Base-by-base conservation (phyloP, 1,140 invertebrate species). In the Laodelphax striatellus region DNA sequence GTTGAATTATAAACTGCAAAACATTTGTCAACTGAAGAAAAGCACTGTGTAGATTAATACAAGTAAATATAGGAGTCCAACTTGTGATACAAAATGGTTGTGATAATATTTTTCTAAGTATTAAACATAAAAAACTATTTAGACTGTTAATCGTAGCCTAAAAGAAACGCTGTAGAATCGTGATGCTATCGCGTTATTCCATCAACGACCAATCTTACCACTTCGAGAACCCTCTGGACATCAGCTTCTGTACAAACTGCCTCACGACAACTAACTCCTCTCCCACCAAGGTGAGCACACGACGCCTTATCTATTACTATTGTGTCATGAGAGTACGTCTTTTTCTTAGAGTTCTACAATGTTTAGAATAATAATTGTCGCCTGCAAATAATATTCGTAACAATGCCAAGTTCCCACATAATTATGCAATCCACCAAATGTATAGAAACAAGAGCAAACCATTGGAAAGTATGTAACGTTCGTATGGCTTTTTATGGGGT, bases 101-200 rank as follows among this genome's bases (percentile, higher is more conserved):
- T 60, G 59, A 60, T 50, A 50, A 50, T 60, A 60, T 60, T 60
- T 60, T 44, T 55, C 52, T 60, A 60, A 60, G 52, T 60, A 55
- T 50, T 19, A 50, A 50, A 38, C 34, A 38, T 38, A 50, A 50
- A 50, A 50, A 50, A 50, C 46, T 19, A 50, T 19, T 50, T 22
- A 22, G 21, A 50, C 46, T 50, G 21, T 50, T 50, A 19, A 50
- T 38, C 34, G 34, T 38, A 38, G 34, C 34, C 34, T 38, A 38
- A 38, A 3, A 38, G 34, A 38, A 38, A 38, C 21, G 46, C 46
- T 50, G 46, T 50, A 22, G 21, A 50, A 50, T 50, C 46, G 46
- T 50, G 46, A 50, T 50, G 46, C 46, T 50, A 38, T 38, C 34
- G 34, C 34, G 34, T 38, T 38, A 13, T 38, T 8, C 34, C 34